Evolutionary conservation across 2,797 vertebrate species (phyloP).

Genomic region (Falco peregrinus): DNA sequence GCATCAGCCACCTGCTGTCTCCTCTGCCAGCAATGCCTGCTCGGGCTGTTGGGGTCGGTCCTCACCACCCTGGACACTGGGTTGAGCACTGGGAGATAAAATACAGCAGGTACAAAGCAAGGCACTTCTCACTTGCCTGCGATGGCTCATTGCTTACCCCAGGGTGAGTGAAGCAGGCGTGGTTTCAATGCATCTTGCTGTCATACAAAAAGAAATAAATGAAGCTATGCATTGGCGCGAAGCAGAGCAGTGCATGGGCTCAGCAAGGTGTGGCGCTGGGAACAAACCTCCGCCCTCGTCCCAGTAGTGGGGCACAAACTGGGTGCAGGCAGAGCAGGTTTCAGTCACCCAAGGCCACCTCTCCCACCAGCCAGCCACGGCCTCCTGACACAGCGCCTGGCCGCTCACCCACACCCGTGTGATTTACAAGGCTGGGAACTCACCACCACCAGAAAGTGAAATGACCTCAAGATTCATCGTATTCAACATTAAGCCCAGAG

Average conservation of each 20-base stretch:
- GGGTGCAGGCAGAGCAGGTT: not conserved
- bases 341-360: not conserved
- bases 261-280: not conserved
- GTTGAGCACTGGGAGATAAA: not conserved
- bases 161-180: not conserved
- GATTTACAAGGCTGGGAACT: not conserved
- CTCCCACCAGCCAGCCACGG: not conserved
- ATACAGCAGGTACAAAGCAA: not conserved
- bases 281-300: not conserved
- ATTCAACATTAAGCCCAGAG: not conserved
- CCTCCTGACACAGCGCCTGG: not conserved
- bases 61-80: not conserved
- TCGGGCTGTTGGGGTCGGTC: fast-evolving
- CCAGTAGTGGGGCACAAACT: fast-evolving
- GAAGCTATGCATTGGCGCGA: fast-evolving
- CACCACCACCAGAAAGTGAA: not conserved
- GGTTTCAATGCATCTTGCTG: not conserved
- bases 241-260: not conserved
- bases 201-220: not conserved
- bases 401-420: not conserved
- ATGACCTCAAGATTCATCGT: not conserved
- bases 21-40: not conserved
- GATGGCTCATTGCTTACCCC: not conserved
- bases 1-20: not conserved
- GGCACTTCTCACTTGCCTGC: not conserved